phyloP scores from a whole-genome alignment of 2,113 vertebrate species.

The Cygnus buccinator region DNA sequence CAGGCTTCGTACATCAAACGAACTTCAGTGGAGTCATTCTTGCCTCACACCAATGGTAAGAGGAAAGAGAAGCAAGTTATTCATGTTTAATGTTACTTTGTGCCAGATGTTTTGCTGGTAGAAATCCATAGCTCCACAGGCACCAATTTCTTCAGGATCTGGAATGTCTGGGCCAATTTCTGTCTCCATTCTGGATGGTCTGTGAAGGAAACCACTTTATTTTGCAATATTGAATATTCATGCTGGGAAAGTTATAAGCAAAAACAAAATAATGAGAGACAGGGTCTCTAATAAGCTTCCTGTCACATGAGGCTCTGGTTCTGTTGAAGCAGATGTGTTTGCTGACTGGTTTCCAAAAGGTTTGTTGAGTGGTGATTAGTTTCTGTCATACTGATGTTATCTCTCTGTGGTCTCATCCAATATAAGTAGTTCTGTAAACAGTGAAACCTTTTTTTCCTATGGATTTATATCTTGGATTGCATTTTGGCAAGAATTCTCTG shows the following conservation, averaged over 20 bases:
- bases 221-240: constrained; percentile 53
- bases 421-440: constrained; percentile 49
- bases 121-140: constrained; percentile 62
- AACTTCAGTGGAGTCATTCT: constrained; percentile 11
- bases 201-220: constrained; percentile 41
- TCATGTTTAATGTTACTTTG: constrained; percentile 22
- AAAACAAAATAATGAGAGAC: constrained; percentile 47
- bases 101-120: constrained; percentile 59
- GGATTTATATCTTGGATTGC: constrained; percentile 21
- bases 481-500: not conserved
- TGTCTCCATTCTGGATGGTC: constrained; percentile 3
- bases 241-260: constrained; percentile 36
- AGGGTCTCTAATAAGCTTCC: constrained; percentile 49
- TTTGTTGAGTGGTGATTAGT: constrained; percentile 53
- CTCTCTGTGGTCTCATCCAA: constrained; percentile 44
- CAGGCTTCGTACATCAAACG: not conserved
- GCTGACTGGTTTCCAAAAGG: constrained; percentile 50
- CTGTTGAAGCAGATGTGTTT: constrained; percentile 49
- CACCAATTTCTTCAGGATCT: constrained; percentile 51
- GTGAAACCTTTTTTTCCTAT: constrained; percentile 12
- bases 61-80: constrained; percentile 12
- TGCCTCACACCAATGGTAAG: constrained; percentile 16
- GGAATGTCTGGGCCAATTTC: constrained; percentile 44
- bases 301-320: constrained; percentile 43
- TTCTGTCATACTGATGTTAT: constrained; percentile 29